Conservation (phyloP, 2,888 invertebrate genomes). For the Limenitis camilla region DNA sequence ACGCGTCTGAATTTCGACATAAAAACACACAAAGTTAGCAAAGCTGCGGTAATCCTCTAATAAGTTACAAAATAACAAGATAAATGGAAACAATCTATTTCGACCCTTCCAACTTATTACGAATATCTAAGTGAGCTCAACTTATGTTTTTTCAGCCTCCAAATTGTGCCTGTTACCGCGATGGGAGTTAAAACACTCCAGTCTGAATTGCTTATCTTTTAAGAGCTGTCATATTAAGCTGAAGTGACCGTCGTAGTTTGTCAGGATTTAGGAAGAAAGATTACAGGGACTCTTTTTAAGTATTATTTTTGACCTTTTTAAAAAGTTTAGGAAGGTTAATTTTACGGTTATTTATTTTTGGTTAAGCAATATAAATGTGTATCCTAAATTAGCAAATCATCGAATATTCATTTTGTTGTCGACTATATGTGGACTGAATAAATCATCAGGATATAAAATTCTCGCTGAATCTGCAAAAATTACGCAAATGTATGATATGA, state of each 20-base stretch:
- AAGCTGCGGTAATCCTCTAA: too few relatives aligned
- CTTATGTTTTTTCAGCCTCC: not conserved
- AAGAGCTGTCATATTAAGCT: constrained; percentile 12
- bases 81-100: constrained; percentile 15
- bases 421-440: too few relatives aligned
- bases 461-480: too few relatives aligned
- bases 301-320: not conserved
- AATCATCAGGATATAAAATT: not conserved
- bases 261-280: constrained; percentile 1
- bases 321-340: too few relatives aligned
- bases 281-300: not conserved
- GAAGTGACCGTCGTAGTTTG: constrained; percentile 1
- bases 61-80: not conserved
- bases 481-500: too few relatives aligned
- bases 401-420: too few relatives aligned
- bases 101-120: constrained; percentile 10
- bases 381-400: too few relatives aligned
- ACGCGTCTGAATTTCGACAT: not conserved
- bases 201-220: constrained; percentile 9
- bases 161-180: constrained; percentile 6
- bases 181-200: constrained; percentile 10
- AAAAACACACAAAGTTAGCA: not conserved
- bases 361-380: too few relatives aligned
- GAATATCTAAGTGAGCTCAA: not conserved
- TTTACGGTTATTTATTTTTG: too few relatives aligned